A percentile compares a stretch with the other conserved stretches of the same genome.
Conservation (phyloP, 2,113 vertebrate species). For the Pithys albifrons region DNA sequence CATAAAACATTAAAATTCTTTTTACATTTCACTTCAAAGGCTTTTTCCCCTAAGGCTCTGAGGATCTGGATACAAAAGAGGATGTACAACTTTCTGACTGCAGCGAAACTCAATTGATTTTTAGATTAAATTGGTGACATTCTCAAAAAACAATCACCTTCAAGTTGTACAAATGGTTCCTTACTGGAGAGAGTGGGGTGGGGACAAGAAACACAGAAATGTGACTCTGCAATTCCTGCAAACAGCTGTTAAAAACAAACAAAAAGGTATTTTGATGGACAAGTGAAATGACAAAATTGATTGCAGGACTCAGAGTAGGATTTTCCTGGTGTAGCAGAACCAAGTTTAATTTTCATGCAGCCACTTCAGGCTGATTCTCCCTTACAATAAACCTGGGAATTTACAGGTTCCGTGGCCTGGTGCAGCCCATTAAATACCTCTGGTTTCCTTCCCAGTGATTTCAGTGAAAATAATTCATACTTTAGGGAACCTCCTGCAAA, state of each 20-base stretch:
- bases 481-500: neutral
- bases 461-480: neutral
- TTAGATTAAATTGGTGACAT: neutral
- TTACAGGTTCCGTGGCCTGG: neutral
- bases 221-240: neutral
- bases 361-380: neutral
- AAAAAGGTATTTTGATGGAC: neutral
- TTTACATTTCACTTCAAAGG: conserved; percentile 22
- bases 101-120: conserved; percentile 25
- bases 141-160: neutral
- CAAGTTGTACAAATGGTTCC: neutral
- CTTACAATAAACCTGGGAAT: neutral
- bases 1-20: conserved; percentile 30
- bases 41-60: neutral
- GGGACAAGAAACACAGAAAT: neutral
- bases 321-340: neutral
- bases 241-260: neutral
- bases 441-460: neutral
- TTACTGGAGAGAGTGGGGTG: neutral
- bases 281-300: neutral
- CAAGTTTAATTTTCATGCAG: neutral
- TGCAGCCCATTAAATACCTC: neutral
- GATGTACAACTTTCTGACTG: conserved; percentile 2
- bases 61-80: neutral
- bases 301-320: neutral